These are phyloP conservation scores for Magallana angulata DNA, from an alignment of 1,140 invertebrate species.

Conservation along the genomic window DNA sequence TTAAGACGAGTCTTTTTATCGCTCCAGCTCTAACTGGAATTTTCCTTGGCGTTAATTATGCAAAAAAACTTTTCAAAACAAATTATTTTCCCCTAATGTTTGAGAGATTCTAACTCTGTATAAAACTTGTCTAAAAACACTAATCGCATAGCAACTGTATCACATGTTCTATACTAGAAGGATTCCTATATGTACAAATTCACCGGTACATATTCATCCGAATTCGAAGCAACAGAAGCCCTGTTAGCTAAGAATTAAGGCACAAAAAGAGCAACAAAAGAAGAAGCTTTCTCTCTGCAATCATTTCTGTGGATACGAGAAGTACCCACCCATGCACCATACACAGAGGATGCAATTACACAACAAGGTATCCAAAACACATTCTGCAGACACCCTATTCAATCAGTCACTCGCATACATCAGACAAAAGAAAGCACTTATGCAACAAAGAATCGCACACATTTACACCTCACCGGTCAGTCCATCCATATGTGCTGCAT, in stretches of 20 bases:
- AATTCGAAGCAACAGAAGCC: neutral
- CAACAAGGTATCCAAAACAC: too few species aligned
- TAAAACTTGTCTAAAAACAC: too few species aligned
- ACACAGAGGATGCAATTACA: too few species aligned
- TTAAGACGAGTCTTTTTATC: neutral
- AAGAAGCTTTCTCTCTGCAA: too few species aligned
- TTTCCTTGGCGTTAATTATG: too few species aligned
- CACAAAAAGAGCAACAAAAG: neutral
- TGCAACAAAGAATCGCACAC: neutral
- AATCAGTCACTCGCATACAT: neutral
- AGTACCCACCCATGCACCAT: too few species aligned
- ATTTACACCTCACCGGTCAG: neutral
- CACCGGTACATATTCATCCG: conserved; percentile 32
- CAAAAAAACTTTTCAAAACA: too few species aligned
- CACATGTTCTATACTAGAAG: neutral
- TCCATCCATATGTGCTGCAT: conserved; percentile 22
- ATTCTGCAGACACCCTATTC: neutral
- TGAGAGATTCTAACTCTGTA: too few species aligned
- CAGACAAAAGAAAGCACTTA: neutral
- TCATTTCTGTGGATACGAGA: too few species aligned
- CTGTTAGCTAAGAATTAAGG: neutral
- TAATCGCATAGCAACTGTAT: too few species aligned
- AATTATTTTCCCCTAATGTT: too few species aligned
- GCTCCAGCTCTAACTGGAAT: too few species aligned
- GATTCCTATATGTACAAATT: conserved; percentile 20